Base-by-base conservation (phyloP, 35 echinoderm and acorn worm genomes). In the Heliocidaris erythrogramma region DNA sequence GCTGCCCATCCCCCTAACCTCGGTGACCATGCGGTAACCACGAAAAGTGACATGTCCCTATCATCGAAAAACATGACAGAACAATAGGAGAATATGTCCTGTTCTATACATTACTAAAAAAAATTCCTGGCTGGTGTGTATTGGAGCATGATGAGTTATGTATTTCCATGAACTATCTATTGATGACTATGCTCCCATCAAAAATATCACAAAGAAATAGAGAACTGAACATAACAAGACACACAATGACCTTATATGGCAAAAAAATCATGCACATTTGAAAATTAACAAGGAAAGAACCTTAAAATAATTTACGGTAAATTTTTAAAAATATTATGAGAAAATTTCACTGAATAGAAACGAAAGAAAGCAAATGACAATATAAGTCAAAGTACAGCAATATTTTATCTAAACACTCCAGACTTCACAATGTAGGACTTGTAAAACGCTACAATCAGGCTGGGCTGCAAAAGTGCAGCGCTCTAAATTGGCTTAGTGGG, bases 1-100 rank as follows among this genome's bases (percentile, higher is more conserved):
- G 87, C 87, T 89, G 87, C 87, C 87, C 17, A n/a, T 78, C 65
- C 61, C 16, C 24, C 87, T 89, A 48, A 89, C 47, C 31, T 89
- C 31, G 31, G 10, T 89, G 87, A 89, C 87, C 31, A 31, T 89
- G 87, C 31, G 31, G 87, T 89, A 32, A 12, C 47, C 87, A 89
- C 87, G 47, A 89, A 89, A 89, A 89, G 17, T 32, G 47, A 89
- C 31, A n/a, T 6, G 65, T 27, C 27, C 0, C 65, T n/a, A 78
- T 78, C 65, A 27, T 78, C 65, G 61, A 78, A 78, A 78, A 78
- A 78, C 18, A 78, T 9, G 6, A 27, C 27, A 24, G 21, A 56
- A 78, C 65, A n/a, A 78, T 78, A 21, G 7, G 27, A n/a, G 27
- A 78, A 78, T 78, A 78, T 78, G 65, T 78, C 21, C 6, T 17